These are phyloP conservation scores for Cherax quadricarinatus DNA, from an alignment of 1,140 invertebrate species.

Conservation along the genomic window DNA sequence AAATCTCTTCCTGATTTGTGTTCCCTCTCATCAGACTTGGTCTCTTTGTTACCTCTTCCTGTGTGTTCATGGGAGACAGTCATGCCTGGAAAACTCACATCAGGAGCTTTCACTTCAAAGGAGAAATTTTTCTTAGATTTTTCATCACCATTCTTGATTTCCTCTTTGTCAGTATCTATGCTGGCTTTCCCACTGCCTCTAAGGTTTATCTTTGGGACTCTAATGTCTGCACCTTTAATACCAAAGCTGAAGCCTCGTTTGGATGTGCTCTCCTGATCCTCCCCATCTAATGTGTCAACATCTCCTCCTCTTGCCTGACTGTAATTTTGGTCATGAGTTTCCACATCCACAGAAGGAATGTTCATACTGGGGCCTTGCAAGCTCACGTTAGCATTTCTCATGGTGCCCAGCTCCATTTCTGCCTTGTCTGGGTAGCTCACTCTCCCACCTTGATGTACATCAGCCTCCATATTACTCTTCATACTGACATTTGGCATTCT, in stretches of 20 bases:
- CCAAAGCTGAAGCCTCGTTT: constrained; percentile 13
- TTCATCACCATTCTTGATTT: neutral
- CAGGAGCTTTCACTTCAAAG: constrained; percentile 3
- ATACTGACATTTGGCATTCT: constrained; percentile 6
- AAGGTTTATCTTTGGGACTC: neutral
- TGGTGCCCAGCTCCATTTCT: neutral
- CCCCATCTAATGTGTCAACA: neutral
- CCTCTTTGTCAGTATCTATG: neutral
- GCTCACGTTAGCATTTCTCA: neutral
- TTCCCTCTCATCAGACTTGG: neutral
- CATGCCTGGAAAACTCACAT: constrained; percentile 14
- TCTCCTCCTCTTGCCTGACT: neutral
- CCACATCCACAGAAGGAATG: neutral
- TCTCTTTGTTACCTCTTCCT: neutral
- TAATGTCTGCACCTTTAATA: constrained; percentile 19
- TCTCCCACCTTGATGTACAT: neutral
- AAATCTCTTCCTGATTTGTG: neutral
- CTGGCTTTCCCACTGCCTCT: neutral
- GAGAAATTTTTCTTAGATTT: neutral
- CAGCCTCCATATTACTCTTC: neutral
- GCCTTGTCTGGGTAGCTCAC: neutral
- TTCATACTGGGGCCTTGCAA: constrained; percentile 7
- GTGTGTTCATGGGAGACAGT: neutral
- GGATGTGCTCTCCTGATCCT: neutral
- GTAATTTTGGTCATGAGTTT: neutral